phyloP scores from a whole-genome alignment of 92 coral and sea anemone species.

The Porites rus region DNA sequence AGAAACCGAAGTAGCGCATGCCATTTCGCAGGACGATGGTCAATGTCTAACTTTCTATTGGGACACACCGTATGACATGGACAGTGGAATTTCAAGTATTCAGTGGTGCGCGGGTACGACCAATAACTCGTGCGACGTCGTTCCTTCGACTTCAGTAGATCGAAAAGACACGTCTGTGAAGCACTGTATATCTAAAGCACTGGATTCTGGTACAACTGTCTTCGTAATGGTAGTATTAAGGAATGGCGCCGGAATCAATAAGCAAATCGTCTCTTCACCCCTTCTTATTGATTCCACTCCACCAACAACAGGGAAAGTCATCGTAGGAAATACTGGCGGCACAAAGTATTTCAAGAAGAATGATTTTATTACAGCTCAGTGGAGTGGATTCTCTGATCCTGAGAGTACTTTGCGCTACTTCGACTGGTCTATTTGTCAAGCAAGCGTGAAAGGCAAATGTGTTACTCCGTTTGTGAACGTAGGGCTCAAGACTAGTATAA shows the following conservation, averaged over 20 bases:
- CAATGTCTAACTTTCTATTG: slow-evolving; percentile 53
- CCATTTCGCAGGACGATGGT: slow-evolving; percentile 11
- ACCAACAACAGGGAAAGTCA: slow-evolving; percentile 69
- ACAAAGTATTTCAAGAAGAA: slow-evolving; percentile 59
- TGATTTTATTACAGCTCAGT: slow-evolving; percentile 59
- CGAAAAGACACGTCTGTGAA: slow-evolving; percentile 22
- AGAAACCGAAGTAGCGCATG: not conserved
- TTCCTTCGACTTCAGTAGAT: slow-evolving; percentile 50
- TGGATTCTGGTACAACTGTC: slow-evolving; percentile 68
- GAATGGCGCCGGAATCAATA: slow-evolving; percentile 78
- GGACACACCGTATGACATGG: slow-evolving; percentile 65
- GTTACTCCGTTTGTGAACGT: slow-evolving; percentile 59
- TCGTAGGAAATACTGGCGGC: slow-evolving; percentile 45
- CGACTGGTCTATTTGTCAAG: slow-evolving; percentile 81
- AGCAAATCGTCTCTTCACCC: slow-evolving; percentile 32
- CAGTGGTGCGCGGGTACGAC: slow-evolving; percentile 74
- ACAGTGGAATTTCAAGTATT: slow-evolving; percentile 67
- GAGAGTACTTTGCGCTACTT: slow-evolving; percentile 76
- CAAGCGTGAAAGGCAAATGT: slow-evolving; percentile 43
- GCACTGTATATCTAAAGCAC: slow-evolving; percentile 54
- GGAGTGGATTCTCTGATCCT: slow-evolving; percentile 74
- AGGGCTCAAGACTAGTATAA: slow-evolving; percentile 57
- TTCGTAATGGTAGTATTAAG: slow-evolving; percentile 53
- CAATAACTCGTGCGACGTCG: slow-evolving; percentile 48
- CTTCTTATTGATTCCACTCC: slow-evolving; percentile 79